A percentile compares a stretch with the other conserved stretches of the same genome.
Evolutionary conservation across 2,888 invertebrate genomes (phyloP).

Genomic region (Leptogaster cylindrica): DNA sequence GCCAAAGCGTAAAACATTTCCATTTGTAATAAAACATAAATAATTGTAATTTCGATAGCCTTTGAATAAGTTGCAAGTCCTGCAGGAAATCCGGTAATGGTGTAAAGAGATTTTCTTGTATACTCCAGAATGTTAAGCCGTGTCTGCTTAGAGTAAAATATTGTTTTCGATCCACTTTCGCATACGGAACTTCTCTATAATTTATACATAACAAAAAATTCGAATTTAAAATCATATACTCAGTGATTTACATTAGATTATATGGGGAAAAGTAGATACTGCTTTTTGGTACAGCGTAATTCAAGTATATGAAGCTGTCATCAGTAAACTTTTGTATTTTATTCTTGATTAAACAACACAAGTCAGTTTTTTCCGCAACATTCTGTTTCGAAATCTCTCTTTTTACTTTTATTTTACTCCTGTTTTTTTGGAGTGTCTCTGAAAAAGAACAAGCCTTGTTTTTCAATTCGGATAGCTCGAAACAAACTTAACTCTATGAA

Average conservation of each 20-base stretch:
- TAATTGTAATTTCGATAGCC: conserved; percentile 76
- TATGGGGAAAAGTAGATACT: conserved; percentile 79
- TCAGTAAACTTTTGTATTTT: conserved; percentile 66
- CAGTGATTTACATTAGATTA: conserved; percentile 69
- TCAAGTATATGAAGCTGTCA: conserved; percentile 78
- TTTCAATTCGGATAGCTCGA: neutral
- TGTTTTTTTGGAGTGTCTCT: neutral
- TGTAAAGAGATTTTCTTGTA: conserved; percentile 79
- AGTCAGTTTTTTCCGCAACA: neutral
- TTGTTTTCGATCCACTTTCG: conserved; percentile 71
- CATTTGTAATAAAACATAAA: conserved; percentile 74
- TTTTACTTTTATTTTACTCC: neutral
- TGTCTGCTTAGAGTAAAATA: conserved; percentile 82
- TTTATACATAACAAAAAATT: conserved; percentile 45
- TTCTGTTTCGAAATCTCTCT: neutral
- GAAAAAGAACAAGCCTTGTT: neutral
- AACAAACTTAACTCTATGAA: neutral
- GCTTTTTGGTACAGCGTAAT: conserved; percentile 73
- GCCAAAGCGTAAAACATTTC: conserved; percentile 85
- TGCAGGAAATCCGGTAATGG: conserved; percentile 80
- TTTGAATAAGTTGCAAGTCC: conserved; percentile 80
- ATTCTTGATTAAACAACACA: conserved; percentile 6
- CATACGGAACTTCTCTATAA: conserved; percentile 74
- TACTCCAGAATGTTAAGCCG: conserved; percentile 79
- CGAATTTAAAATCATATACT: neutral